Evolutionary conservation across 2,797 vertebrate genomes (phyloP).

Genomic region (Columba guinea): DNA sequence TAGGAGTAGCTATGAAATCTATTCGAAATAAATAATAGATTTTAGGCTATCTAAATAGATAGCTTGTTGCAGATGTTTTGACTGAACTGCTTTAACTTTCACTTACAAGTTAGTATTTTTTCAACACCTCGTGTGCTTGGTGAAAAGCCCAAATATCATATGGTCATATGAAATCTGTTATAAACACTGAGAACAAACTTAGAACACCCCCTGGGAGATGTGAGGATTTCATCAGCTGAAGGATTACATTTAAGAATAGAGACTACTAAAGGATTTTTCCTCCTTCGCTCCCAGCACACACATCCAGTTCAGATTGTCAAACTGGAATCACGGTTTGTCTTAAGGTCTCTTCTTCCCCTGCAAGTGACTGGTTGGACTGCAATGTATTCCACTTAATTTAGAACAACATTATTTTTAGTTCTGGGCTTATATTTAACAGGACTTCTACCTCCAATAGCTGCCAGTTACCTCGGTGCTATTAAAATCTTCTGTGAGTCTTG

Average conservation of each 20-base stretch:
- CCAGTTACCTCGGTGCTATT: background rate
- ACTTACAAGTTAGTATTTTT: background rate
- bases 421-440: background rate
- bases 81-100: background rate
- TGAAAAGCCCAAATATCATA: background rate
- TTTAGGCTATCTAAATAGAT: background rate
- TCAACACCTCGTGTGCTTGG: background rate
- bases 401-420: background rate
- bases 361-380: background rate
- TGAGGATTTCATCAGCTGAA: background rate
- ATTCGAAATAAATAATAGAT: background rate
- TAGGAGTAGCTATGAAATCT: slow-evolving; percentile 87
- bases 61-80: background rate
- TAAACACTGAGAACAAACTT: background rate
- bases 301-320: background rate
- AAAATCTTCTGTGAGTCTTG: background rate
- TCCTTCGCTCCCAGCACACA: background rate
- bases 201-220: background rate
- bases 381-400: background rate
- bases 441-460: background rate
- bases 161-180: background rate
- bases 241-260: background rate
- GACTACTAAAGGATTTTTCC: background rate
- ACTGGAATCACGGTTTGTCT: background rate
- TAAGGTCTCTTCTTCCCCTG: background rate